A percentile compares a stretch with the other conserved stretches of the same genome.
Evolutionary conservation across 1,140 invertebrate species (phyloP).

Genomic region (Adoxophyes honmai): DNA sequence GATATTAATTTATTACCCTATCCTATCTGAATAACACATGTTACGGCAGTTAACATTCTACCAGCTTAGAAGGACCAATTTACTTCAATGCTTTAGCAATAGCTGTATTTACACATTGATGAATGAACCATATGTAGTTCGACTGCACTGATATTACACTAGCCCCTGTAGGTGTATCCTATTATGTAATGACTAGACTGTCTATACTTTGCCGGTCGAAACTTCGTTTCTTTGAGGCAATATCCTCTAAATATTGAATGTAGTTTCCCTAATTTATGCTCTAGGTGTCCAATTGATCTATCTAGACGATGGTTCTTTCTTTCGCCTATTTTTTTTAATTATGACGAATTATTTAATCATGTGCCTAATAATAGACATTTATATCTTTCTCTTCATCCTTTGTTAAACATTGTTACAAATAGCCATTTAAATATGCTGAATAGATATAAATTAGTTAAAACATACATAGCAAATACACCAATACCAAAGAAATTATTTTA

Average conservation of each 20-base stretch:
- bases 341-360: too few relatives aligned
- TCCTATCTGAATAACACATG: background rate
- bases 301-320: too few relatives aligned
- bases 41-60: background rate
- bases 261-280: too few relatives aligned
- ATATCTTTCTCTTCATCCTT: too few relatives aligned
- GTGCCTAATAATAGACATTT: too few relatives aligned
- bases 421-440: too few relatives aligned
- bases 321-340: too few relatives aligned
- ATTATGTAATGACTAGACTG: background rate
- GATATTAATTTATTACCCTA: conserved; percentile 4
- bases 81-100: background rate
- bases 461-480: conserved; percentile 12
- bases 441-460: background rate
- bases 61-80: too few relatives aligned
- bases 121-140: background rate
- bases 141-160: background rate
- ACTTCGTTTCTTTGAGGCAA: background rate
- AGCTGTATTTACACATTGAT: background rate
- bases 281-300: too few relatives aligned
- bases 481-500: conserved; percentile 14
- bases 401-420: too few relatives aligned
- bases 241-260: conserved; percentile 7
- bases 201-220: background rate
- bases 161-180: conserved; percentile 2